These are phyloP conservation scores for Crossaster papposus DNA, from an alignment of 53 echinoderm and acorn worm genomes.

Conservation along the genomic window DNA sequence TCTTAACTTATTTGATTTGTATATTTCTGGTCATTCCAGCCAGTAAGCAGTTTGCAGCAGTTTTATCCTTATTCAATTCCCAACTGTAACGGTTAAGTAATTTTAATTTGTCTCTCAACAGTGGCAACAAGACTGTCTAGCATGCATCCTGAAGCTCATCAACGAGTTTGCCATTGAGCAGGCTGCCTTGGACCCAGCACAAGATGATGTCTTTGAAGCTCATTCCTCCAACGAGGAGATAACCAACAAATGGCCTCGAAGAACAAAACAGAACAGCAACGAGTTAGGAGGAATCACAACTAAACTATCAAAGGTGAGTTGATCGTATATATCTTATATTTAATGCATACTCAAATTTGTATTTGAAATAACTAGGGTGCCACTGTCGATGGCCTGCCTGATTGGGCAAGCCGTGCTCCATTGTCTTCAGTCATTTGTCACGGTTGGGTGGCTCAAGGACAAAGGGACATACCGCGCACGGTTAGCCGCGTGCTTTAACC, in stretches of 20 bases:
- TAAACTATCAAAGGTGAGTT: slow-evolving; percentile 58
- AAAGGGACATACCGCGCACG: too few relatives aligned
- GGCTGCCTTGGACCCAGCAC: slow-evolving; percentile 58
- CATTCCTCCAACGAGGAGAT: slow-evolving; percentile 66
- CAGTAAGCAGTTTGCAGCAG: too few relatives aligned
- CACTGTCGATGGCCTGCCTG: too few relatives aligned
- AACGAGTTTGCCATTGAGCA: slow-evolving; percentile 84
- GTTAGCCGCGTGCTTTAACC: too few relatives aligned
- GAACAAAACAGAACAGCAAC: slow-evolving; percentile 44
- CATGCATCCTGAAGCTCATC: slow-evolving; percentile 79
- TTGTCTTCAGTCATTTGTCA: too few relatives aligned
- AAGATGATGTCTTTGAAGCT: slow-evolving; percentile 85
- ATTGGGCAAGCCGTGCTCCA: too few relatives aligned
- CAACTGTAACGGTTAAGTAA: too few relatives aligned
- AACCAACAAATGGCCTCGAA: slow-evolving; percentile 59
- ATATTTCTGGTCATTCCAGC: too few relatives aligned
- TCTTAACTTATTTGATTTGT: too few relatives aligned
- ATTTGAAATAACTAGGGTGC: not conserved
- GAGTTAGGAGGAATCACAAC: slow-evolving; percentile 52
- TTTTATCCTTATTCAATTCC: too few relatives aligned
- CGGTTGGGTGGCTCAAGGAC: too few relatives aligned
- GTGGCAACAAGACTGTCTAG: slow-evolving; percentile 91
- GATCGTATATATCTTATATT: not conserved
- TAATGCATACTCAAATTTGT: not conserved
- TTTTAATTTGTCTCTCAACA: slow-evolving; percentile 13